These are phyloP conservation scores for Labroides dimidiatus DNA, from an alignment of 2,797 vertebrate species.

Conservation along the genomic window DNA sequence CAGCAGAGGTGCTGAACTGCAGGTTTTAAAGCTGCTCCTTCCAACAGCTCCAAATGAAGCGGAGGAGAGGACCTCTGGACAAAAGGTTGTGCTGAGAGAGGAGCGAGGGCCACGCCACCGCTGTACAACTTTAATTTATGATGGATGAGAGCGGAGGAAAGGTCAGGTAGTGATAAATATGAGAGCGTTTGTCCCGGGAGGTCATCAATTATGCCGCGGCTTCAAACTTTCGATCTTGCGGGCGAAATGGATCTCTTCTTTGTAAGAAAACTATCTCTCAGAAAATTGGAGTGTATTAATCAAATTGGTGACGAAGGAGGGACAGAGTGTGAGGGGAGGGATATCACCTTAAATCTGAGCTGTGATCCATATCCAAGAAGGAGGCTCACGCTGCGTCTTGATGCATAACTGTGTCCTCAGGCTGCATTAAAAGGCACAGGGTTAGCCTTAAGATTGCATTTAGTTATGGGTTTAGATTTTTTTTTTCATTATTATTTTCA, in stretches of 20 bases:
- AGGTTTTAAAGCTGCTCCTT: slow-evolving; percentile 78
- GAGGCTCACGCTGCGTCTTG: slow-evolving; percentile 46
- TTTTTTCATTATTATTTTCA: background rate
- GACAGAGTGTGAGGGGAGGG: slow-evolving; percentile 23
- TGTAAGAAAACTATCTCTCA: slow-evolving; percentile 86
- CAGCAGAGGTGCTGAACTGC: slow-evolving; percentile 89
- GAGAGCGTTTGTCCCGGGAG: slow-evolving; percentile 89
- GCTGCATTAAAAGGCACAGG: slow-evolving; percentile 45
- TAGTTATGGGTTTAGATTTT: background rate
- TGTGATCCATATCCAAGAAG: slow-evolving; percentile 65
- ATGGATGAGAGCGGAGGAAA: slow-evolving; percentile 94
- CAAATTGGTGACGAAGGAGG: slow-evolving; percentile 69
- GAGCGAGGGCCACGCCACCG: slow-evolving; percentile 82
- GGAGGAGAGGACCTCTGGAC: slow-evolving; percentile 86
- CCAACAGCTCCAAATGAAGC: slow-evolving; percentile 85
- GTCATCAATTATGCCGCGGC: slow-evolving; percentile 90
- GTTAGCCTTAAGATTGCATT: background rate
- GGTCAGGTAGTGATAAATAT: slow-evolving; percentile 92
- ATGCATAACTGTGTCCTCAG: slow-evolving; percentile 48
- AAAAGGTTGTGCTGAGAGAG: slow-evolving; percentile 90
- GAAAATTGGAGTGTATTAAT: slow-evolving; percentile 87
- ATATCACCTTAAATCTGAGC: slow-evolving; percentile 67
- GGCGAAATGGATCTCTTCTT: slow-evolving; percentile 86
- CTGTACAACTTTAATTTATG: slow-evolving; percentile 97
- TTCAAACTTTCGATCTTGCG: slow-evolving; percentile 88